Base-by-base conservation (phyloP, 2,888 invertebrate species). In the Exephanes ischioxanthus region DNA sequence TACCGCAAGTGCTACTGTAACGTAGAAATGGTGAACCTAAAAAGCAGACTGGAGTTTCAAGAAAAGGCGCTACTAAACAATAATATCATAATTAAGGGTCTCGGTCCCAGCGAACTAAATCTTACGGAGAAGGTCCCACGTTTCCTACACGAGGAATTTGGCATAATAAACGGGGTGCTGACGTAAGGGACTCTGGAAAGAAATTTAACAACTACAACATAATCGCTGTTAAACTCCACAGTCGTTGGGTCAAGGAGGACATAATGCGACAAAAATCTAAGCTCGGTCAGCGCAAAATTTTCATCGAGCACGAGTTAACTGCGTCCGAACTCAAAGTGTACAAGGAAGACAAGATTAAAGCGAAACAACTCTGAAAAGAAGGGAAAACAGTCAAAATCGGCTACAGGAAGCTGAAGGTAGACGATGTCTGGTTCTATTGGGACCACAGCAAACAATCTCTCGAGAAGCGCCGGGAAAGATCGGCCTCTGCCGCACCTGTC, bases 261-360 rank as follows among this genome's bases (percentile, higher is more conserved):
- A 48, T 48, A 48, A 67, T 78, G 78, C 48, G n/a, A 26, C 16
- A 37, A 9, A 78, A 78, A 41, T 51, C 19, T 26, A 61, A 73
- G 30, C 66, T 80, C 14, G 63, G 48, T 53, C 48, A 51, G 0
- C 71, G 30, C 30, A 33, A 80, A 26, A 80, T 80, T 2, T 80
- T 41, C 51, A 80, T 80, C 19, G 61, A 80, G 0, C 70, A 53
- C 4, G 80, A 80, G 48, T n/a, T 80, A 19, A 80, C 80, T 14
- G 3, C 55, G 16, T 26, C 45, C 16, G 72, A 80, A 19, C 19
- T 45, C 19, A 58, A 55, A 37, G 48, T 71, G 3, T 61, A 80
- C 41, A 72, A 48, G 26, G 33, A 53, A 41, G 58, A 61, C 45
- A 55, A 45, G 48, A 30, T 30, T 19, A 71, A 58, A 3, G 80